Evolutionary conservation across 92 coral and sea anemone species (phyloP).

Genomic region (Parazoanthus atlanticus): DNA sequence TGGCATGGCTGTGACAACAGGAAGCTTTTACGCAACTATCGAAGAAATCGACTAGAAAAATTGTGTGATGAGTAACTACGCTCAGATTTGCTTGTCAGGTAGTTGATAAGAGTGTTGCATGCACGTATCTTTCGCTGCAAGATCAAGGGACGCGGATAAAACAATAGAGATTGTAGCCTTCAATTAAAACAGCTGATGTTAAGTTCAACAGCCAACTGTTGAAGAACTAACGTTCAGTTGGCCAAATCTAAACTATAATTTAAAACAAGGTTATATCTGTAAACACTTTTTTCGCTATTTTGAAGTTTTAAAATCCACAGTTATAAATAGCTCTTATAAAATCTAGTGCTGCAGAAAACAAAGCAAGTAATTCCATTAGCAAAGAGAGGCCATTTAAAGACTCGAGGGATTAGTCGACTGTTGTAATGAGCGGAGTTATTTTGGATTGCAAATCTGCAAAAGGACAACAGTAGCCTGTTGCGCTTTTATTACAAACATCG

Average conservation of each 20-base stretch:
- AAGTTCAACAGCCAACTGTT: neutral
- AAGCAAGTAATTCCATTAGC: neutral
- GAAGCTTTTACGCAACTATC: neutral
- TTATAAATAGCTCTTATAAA: neutral
- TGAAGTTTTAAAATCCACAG: neutral
- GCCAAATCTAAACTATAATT: neutral
- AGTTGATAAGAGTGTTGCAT: neutral
- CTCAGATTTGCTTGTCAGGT: neutral
- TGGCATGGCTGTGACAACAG: neutral
- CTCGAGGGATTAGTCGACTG: neutral
- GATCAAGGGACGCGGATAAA: conserved; percentile 10
- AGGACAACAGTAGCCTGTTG: neutral
- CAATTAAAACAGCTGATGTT: neutral
- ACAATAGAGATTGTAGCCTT: conserved; percentile 4
- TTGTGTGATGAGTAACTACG: neutral
- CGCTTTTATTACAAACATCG: neutral
- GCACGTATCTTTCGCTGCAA: neutral
- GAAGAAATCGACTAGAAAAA: neutral
- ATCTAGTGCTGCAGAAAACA: neutral
- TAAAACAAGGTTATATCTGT: neutral
- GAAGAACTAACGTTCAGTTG: neutral
- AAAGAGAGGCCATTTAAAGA: conserved; percentile 1
- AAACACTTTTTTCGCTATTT: neutral
- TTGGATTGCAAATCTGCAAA: neutral
- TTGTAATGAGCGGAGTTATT: neutral